Evolutionary conservation across 1,140 invertebrate species (phyloP), one percentile per base, ranked within the genome.

Genomic region (Caerostris extrusa): DNA sequence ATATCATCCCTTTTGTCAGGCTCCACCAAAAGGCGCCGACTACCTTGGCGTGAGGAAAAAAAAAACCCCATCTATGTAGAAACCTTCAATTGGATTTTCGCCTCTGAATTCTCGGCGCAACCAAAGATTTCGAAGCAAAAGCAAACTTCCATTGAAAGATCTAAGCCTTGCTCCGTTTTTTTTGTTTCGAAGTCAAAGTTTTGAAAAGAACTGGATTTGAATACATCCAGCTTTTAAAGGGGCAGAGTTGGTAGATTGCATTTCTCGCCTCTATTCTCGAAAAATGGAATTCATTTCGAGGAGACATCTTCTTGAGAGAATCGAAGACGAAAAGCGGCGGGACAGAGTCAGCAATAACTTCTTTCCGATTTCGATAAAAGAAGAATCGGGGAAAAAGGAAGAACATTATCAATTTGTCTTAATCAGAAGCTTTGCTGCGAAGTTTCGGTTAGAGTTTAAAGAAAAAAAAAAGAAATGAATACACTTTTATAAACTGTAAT

Each of bases 51-150:
- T 77, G 71, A 10, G 71, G 34, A 34, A 1, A 34, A 77, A 77
- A 77, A 34, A 77, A 77, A 50, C 50, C 71, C 50, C 71, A 77
- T 77, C 57, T 57, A 85, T 85, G 71, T 14, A 61, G 57, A 88
- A 56, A 60, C 71, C 67, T 90, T 90, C 88, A 77, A 90, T 90
- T 90, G 88, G 69, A 69, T 90, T 90, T 69, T 53, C 71, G 56
- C 2, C 50, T 61, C 57, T 82, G 88, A 60, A 91, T 91, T 91
- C 77, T 50, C 69, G 60, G 61, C 82, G 90, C 69, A 91, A 91
- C 82, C 90, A 91, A 91, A 91, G 56, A 82, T 60, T 82, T 91
- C 57, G 56, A 53, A 53, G 67, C 69, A 91, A 82, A 61, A 71
- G n/a, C 71, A 91, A 91, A 91, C 90, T 60, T 61, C 34, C 67